Conservation (phyloP, 2,888 invertebrate species). For the Phyllotreta striolata region DNA sequence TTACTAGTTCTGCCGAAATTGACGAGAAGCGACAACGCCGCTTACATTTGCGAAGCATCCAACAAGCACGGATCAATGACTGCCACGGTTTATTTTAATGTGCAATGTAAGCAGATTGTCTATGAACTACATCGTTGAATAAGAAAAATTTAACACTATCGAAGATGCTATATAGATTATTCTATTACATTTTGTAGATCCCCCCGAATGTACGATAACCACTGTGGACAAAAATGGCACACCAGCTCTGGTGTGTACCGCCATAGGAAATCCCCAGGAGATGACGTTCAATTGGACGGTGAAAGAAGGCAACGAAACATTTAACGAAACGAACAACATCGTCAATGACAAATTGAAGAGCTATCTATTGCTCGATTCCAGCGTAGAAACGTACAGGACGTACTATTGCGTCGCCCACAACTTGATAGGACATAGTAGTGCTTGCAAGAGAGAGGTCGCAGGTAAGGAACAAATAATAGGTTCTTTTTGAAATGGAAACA, state of each 20-base stretch:
- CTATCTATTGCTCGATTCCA: conserved; percentile 70
- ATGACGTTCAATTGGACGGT: conserved; percentile 85
- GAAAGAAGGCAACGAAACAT: conserved; percentile 84
- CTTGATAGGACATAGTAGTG: conserved; percentile 72
- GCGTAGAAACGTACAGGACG: conserved; percentile 73
- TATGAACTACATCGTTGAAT: neutral
- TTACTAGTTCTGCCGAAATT: conserved; percentile 71
- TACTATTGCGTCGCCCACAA: conserved; percentile 89
- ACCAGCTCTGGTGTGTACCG: conserved; percentile 81
- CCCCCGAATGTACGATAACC: conserved; percentile 84
- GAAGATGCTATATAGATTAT: neutral
- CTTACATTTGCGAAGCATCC: conserved; percentile 79
- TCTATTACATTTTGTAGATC: conserved; percentile 67
- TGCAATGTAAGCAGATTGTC: conserved; percentile 73
- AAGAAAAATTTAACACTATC: neutral
- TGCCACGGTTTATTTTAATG: conserved; percentile 76
- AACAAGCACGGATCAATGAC: conserved; percentile 81
- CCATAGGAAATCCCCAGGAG: conserved; percentile 79
- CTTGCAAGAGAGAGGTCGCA: conserved; percentile 73
- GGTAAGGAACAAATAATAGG: conserved; percentile 63
- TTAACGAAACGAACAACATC: conserved; percentile 69
- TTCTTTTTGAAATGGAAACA: too few species aligned
- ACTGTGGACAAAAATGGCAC: conserved; percentile 74
- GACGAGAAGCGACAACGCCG: conserved; percentile 75
- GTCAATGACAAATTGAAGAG: conserved; percentile 65